A percentile compares a stretch with the other conserved stretches of the same genome.
phyloP scores from a whole-genome alignment of 2,888 invertebrate genomes.

The Notodonta dromedarius region DNA sequence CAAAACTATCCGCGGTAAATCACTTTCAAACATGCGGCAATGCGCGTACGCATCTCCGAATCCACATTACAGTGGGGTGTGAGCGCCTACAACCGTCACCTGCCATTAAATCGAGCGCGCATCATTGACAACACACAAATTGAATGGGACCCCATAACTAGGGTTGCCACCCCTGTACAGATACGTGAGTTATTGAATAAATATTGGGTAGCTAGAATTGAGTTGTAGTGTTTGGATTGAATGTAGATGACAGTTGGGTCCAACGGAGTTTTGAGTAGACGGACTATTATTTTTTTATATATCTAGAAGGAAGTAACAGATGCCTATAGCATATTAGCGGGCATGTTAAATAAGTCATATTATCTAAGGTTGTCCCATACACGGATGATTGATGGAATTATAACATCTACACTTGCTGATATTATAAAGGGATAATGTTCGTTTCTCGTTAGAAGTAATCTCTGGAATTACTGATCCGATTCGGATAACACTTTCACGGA shows the following conservation, averaged over 20 bases:
- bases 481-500: too few relatives aligned
- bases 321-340: too few relatives aligned
- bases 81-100: constrained; percentile 62
- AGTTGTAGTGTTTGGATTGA: constrained; percentile 15
- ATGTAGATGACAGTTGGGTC: constrained; percentile 23
- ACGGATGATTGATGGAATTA: too few relatives aligned
- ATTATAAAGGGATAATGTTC: too few relatives aligned
- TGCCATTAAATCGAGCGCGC: constrained; percentile 77
- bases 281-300: not conserved
- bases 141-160: constrained; percentile 55
- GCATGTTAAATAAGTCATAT: too few relatives aligned
- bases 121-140: constrained; percentile 75
- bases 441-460: too few relatives aligned
- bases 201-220: constrained; percentile 48
- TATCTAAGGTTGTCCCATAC: too few relatives aligned
- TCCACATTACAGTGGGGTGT: constrained; percentile 2
- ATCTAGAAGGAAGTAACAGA: too few relatives aligned
- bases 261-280: constrained; percentile 10
- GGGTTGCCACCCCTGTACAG: constrained; percentile 36
- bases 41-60: not conserved
- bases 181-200: constrained; percentile 49
- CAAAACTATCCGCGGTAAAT: too few relatives aligned
- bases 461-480: too few relatives aligned
- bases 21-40: not conserved
- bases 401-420: too few relatives aligned